Base-by-base conservation (phyloP, 2,113 vertebrate genomes). In the Camelus dromedarius region DNA sequence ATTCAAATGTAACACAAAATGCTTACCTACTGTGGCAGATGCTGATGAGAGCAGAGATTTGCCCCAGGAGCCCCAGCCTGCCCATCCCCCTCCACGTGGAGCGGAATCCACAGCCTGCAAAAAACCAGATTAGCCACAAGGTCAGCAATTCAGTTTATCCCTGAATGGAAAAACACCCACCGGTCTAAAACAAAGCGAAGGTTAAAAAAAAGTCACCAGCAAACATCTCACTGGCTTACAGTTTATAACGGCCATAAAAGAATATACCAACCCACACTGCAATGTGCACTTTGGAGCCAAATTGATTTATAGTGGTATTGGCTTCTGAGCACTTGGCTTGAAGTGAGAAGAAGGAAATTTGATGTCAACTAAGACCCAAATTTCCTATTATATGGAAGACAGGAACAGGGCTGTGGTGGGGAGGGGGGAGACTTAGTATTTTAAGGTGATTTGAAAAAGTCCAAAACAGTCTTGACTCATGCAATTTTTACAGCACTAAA, bases 11-110 rank as follows among this genome's bases (percentile, higher is more conserved):
- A 24, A 52, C 22, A 10, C 28, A 24, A 6, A 95, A 89, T 67
- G 97, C 99, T 97, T 98, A 99, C 99, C 99, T 95, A 99, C 98
- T 93, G 99, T 99, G 95, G 99, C 99, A 93, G 99, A 99, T 92
- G 99, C 99, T 18, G 99, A 99, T 20, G 99, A 99, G 89, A 99
- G 98, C 9, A 99, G 98, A 93, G 99, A 99, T 97, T 99, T 99
- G 64, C 99, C 99, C 99, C 99, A 99, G 38, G 99, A 99, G 58
- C 99, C 99, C 99, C 99, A 99, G 54, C 99, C 98, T 97, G 97
- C 97, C 99, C 99, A 99, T 66, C 97, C 92, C 54, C 98, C 98
- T 92, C 91, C 92, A 96, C 62, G 98, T 62, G 97, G 67, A 46
- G 96, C 54, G 18, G 97, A 95, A 52, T 98, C 98, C 93, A 84